Conservation (phyloP, 2,888 invertebrate genomes). For the Spicauda simplicius region DNA sequence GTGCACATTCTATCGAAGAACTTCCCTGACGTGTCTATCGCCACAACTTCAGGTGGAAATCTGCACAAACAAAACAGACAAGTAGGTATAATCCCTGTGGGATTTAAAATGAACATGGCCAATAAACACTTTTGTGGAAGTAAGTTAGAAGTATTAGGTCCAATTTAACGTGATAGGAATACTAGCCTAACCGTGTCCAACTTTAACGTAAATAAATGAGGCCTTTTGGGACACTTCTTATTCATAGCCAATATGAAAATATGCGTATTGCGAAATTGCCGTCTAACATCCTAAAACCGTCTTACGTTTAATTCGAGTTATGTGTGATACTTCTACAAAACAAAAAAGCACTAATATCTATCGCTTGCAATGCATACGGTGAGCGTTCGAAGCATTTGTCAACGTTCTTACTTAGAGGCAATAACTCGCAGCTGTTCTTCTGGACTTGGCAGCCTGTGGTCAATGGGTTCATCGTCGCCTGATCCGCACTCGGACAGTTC, state of each 20-base stretch:
- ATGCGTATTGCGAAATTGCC: too few species aligned
- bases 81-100: not conserved
- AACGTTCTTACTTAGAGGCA: constrained; percentile 89
- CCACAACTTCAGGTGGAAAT: constrained; percentile 94
- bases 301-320: too few species aligned
- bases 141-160: not conserved
- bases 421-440: constrained; percentile 94
- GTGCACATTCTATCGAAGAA: constrained; percentile 95
- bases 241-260: too few species aligned
- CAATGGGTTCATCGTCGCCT: constrained; percentile 89
- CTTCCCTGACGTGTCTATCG: constrained; percentile 94
- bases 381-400: not conserved
- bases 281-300: too few species aligned
- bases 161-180: too few species aligned
- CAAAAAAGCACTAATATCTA: not conserved
- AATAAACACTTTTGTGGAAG: not conserved
- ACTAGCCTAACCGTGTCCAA: too few species aligned
- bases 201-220: too few species aligned
- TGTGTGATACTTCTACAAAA: too few species aligned
- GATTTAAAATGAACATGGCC: not conserved
- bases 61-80: constrained; percentile 66
- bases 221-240: too few species aligned
- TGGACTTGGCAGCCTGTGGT: constrained; percentile 94
- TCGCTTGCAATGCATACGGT: not conserved
- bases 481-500: constrained; percentile 83